phyloP scores from a whole-genome alignment of 2,888 invertebrate genomes.

The Argyresthia goedartella region DNA sequence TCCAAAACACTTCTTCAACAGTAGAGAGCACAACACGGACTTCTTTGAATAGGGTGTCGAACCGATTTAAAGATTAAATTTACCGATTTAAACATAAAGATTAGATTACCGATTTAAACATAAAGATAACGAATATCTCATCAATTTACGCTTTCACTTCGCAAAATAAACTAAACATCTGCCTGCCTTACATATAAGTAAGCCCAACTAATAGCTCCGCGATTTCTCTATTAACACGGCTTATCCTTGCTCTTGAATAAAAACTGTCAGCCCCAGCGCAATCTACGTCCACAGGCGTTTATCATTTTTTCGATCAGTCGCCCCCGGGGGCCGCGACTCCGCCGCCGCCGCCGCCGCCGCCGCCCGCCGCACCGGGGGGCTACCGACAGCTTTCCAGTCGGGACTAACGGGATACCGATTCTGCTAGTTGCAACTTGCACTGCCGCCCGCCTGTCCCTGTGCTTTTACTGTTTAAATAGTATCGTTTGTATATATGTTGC shows the following conservation, averaged over 20 bases:
- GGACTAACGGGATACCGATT: constrained; percentile 36
- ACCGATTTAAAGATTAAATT: too few relatives aligned
- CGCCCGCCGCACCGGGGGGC: constrained; percentile 40
- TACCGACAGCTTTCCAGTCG: constrained; percentile 49
- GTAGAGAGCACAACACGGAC: too few relatives aligned
- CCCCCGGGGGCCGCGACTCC: constrained; percentile 11
- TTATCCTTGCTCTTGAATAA: constrained; percentile 26
- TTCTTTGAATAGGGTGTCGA: too few relatives aligned
- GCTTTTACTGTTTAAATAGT: too few relatives aligned
- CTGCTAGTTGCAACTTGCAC: too few relatives aligned
- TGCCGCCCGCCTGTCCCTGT: too few relatives aligned
- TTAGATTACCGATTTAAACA: too few relatives aligned
- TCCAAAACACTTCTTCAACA: too few relatives aligned
- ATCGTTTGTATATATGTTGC: too few relatives aligned
- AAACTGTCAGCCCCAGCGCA: constrained; percentile 30
- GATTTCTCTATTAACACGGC: constrained; percentile 13
- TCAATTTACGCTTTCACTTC: too few relatives aligned
- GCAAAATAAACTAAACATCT: not conserved
- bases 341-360: constrained; percentile 14
- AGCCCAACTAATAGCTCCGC: not conserved
- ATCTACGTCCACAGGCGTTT: constrained; percentile 33
- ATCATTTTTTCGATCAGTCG: constrained; percentile 46
- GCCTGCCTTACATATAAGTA: not conserved
- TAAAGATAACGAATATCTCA: too few relatives aligned
- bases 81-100: too few relatives aligned